Evolutionary conservation across 2,797 vertebrate species (phyloP).

Genomic region (Thaleichthys pacificus): DNA sequence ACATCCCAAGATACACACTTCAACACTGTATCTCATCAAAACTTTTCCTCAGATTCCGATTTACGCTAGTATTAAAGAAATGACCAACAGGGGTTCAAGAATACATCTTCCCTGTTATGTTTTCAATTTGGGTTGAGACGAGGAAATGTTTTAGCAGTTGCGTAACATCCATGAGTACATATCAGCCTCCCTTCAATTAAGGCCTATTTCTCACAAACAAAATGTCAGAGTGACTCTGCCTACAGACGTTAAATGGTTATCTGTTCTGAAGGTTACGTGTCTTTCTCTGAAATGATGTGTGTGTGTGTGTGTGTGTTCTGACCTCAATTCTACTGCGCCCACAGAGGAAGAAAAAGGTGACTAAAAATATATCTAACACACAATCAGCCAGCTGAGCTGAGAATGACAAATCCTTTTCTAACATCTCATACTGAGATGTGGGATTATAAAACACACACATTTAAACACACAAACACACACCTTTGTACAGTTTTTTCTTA

Average conservation of each 20-base stretch:
- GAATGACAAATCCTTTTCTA: conserved; percentile 67
- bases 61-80: conserved; percentile 45
- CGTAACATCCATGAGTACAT: conserved; percentile 66
- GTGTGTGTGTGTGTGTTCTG: conserved; percentile 59
- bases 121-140: conserved; percentile 75
- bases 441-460: conserved; percentile 49
- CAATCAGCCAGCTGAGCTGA: conserved; percentile 59
- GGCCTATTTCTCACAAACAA: conserved; percentile 77
- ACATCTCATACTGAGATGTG: conserved; percentile 52
- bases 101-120: conserved; percentile 60
- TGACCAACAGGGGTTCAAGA: not conserved
- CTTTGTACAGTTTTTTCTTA: not conserved
- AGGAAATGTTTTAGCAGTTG: conserved; percentile 69
- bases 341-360: conserved; percentile 67
- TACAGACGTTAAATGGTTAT: conserved; percentile 70
- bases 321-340: conserved; percentile 72
- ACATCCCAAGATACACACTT: conserved; percentile 16
- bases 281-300: conserved; percentile 57
- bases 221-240: conserved; percentile 76
- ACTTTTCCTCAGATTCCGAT: conserved; percentile 30
- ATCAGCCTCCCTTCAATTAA: conserved; percentile 75
- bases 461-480: not conserved
- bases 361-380: conserved; percentile 71
- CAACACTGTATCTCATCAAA: conserved; percentile 30
- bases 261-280: conserved; percentile 77